phyloP scores from a whole-genome alignment of 1,140 invertebrate species.

The Saccostrea echinata region DNA sequence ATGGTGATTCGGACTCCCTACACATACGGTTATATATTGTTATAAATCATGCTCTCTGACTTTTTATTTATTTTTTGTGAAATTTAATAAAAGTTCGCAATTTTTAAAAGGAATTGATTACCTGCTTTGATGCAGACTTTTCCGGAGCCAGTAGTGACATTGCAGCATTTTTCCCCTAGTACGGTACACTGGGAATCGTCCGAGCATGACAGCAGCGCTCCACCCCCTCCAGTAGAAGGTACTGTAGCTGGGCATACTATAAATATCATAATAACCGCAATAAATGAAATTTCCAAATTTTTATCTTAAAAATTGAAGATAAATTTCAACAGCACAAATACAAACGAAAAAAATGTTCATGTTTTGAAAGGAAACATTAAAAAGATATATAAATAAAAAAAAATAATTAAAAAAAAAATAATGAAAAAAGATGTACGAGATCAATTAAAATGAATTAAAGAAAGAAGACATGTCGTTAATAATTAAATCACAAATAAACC shows the following conservation, averaged over 20 bases:
- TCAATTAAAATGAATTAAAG: no score
- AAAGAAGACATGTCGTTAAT: no score
- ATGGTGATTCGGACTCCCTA: neutral
- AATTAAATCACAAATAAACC: no score
- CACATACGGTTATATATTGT: neutral
- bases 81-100: neutral
- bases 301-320: neutral
- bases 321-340: neutral
- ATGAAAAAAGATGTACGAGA: no score
- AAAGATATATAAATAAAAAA: no score
- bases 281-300: neutral
- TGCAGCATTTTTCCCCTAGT: neutral
- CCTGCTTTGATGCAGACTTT: slow-evolving; percentile 30
- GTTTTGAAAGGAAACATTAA: no score
- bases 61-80: no score
- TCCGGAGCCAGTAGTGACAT: neutral
- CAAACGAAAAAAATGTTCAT: no score
- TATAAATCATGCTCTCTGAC: neutral
- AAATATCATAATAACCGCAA: neutral
- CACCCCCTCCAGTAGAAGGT: neutral
- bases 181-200: neutral
- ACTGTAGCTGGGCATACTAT: slow-evolving; percentile 9
- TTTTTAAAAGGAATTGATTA: neutral
- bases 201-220: neutral
- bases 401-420: no score